Evolutionary conservation across 2,888 invertebrate species (phyloP).

Genomic region (Dicyrtoma fusca): DNA sequence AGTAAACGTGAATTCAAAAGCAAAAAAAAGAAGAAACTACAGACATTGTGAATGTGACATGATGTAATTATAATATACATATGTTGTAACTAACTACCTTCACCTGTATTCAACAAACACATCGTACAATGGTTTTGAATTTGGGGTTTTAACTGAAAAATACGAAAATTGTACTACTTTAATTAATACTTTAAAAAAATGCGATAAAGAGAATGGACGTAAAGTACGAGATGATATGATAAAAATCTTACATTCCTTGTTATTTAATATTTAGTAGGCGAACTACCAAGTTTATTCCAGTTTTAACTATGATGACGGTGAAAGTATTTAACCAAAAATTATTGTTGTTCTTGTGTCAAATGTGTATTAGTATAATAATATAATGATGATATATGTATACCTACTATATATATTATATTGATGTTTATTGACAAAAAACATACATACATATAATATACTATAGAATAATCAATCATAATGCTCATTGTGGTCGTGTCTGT

Average conservation of each 20-base stretch:
- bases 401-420: slow-evolving; percentile 16
- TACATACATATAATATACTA: slow-evolving; percentile 18
- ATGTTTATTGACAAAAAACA: slow-evolving; percentile 28
- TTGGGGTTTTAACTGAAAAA: no score
- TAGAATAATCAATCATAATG: slow-evolving; percentile 25
- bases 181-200: no score
- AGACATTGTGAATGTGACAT: no score
- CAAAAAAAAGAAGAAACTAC: no score
- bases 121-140: no score
- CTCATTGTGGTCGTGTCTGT: slow-evolving; percentile 31
- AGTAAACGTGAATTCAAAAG: no score
- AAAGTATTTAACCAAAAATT: slow-evolving; percentile 23
- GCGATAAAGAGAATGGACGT: no score
- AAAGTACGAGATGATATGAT: no score
- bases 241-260: slow-evolving; percentile 12
- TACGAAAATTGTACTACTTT: no score
- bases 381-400: slow-evolving; percentile 12
- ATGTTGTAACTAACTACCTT: no score
- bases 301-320: slow-evolving; percentile 27
- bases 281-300: slow-evolving; percentile 25
- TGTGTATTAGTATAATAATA: slow-evolving; percentile 20
- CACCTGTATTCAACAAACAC: no score
- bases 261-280: slow-evolving; percentile 17
- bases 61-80: no score
- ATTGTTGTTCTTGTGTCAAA: slow-evolving; percentile 29